These are phyloP conservation scores for Phataginus tetradactyla DNA, from an alignment of 2,797 vertebrate genomes.

Conservation along the genomic window DNA sequence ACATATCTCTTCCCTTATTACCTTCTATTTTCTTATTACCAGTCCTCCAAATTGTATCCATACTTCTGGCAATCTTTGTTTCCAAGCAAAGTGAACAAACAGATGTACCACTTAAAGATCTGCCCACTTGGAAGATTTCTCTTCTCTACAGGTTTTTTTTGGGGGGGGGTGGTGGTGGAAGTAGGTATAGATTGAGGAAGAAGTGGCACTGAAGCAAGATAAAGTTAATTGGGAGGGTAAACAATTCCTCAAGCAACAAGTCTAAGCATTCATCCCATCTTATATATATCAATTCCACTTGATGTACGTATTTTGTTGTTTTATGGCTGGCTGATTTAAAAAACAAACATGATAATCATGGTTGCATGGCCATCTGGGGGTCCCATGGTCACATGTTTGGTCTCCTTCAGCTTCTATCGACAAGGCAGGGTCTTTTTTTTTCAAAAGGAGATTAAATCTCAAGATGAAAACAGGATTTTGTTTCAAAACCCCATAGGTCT, in stretches of 20 bases:
- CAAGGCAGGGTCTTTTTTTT: not conserved
- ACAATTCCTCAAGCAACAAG: not conserved
- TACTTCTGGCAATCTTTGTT: not conserved
- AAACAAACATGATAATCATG: not conserved
- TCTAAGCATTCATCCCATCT: not conserved
- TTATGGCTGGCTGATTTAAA: not conserved
- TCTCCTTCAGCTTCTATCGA: not conserved
- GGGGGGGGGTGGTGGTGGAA: not conserved
- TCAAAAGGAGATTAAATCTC: not conserved
- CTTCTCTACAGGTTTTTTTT: not conserved
- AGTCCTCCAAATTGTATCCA: not conserved
- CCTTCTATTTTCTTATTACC: not conserved
- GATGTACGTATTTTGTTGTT: not conserved
- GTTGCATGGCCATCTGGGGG: not conserved
- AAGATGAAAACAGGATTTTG: not conserved
- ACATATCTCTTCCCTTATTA: not conserved
- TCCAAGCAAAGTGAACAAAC: not conserved
- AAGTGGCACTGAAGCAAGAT: not conserved
- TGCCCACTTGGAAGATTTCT: not conserved
- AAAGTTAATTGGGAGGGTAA: not conserved
- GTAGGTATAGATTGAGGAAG: not conserved
- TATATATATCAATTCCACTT: not conserved
- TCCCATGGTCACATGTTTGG: not conserved
- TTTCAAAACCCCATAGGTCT: not conserved
- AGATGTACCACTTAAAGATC: not conserved